phyloP scores from a whole-genome alignment of 2,888 invertebrate species.

The Furcula furcula region DNA sequence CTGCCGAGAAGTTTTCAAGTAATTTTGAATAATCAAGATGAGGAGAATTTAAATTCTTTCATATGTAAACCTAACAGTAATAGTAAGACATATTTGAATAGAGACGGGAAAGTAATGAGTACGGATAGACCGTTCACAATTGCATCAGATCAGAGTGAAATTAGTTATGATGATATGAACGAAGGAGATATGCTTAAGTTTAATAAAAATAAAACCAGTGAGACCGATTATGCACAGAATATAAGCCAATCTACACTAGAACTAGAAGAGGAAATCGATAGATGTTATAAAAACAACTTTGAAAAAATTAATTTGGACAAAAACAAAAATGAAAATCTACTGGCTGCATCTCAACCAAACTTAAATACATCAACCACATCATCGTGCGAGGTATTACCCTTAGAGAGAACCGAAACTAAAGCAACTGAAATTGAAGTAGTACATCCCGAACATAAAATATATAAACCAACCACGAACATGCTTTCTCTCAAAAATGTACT shows the following conservation, averaged over 20 bases:
- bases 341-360: constrained; percentile 64
- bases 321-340: constrained; percentile 58
- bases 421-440: constrained; percentile 72
- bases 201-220: constrained; percentile 57
- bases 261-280: constrained; percentile 74
- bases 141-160: constrained; percentile 86
- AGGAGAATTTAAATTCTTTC: constrained; percentile 59
- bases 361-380: constrained; percentile 78
- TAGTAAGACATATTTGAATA: constrained; percentile 78
- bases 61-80: constrained; percentile 70
- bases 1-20: constrained; percentile 90
- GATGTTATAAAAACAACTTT: constrained; percentile 76
- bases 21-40: constrained; percentile 77
- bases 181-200: constrained; percentile 72
- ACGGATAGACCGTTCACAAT: constrained; percentile 86
- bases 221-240: constrained; percentile 58
- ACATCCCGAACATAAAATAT: constrained; percentile 91
- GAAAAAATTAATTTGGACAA: constrained; percentile 59
- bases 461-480: constrained; percentile 83
- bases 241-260: constrained; percentile 76
- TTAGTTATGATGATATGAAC: constrained; percentile 83
- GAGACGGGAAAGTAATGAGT: constrained; percentile 83
- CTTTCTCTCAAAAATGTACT: constrained; percentile 81
- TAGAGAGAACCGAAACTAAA: constrained; percentile 68
- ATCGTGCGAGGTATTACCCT: constrained; percentile 77